Base-by-base conservation (phyloP, 2,888 invertebrate genomes). In the Sthenelais limicola region DNA sequence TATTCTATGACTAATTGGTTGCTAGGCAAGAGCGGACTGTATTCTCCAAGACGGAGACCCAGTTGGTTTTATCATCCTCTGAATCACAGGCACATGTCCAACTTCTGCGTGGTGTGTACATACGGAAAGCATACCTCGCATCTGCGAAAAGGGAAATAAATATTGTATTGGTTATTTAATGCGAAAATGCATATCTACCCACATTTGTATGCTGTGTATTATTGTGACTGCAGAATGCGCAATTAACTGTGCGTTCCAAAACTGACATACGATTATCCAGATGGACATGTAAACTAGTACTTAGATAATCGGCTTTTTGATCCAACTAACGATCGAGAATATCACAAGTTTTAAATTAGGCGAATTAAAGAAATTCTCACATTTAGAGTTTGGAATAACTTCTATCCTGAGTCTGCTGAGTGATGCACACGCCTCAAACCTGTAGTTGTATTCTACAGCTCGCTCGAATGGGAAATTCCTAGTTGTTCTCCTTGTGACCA, bases 321-420 rank as follows among this genome's bases (percentile, higher is more conserved):
- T n/a, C n/a, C n/a, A n/a, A n/a, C n/a, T n/a, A n/a, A n/a, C n/a
- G n/a, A n/a, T n/a, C n/a, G n/a, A n/a, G 43, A 43, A 43, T 12
- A 12, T 43, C 43, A 43, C 43, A 12, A 18, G 43, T 43, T 43
- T 43, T 43, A 12, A 43, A 15, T 12, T 15, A 43, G 12, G 18
- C n/a, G 12, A 43, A 12, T n/a, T 43, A 43, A 43, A 15, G 47
- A 32, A 21, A 4, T 9, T 68, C 83, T 80, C 78, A 86, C 86
- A 83, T 77, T 85, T 86, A 1, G 85, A 82, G 72, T 86, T 83
- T 1, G 85, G 83, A 32, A 86, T 79, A 70, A 85, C 85, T 66
- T 80, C 74, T 5, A 86, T 79, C 43, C 81, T 77, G 26, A 86
- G 79, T 30, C 84, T 76, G 35, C 72, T 74, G 3, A 86, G 79